Evolutionary conservation across 2,113 vertebrate genomes (phyloP), one percentile per base, ranked within the genome.

Genomic region (Sisor rabdophorus): DNA sequence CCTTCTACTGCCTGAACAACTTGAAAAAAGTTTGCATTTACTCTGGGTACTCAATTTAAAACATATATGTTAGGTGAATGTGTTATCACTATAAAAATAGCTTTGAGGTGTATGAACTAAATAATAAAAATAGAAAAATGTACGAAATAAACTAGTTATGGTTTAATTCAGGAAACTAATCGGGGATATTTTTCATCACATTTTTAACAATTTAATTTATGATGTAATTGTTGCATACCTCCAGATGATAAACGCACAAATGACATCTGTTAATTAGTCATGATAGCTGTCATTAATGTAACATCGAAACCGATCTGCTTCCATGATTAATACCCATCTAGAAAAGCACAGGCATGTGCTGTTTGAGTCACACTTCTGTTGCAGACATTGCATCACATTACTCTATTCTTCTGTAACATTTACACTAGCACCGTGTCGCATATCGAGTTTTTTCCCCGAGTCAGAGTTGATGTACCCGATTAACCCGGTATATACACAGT

Each of bases 311-410:
- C 36, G 22, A 24, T 67, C 6, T 22, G 10, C 22, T 50, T 11
- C 4, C 9, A 50, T 68, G 17, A 44, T 28, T 54, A 36, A 36
- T 54, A 54, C 30, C 17, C 54, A 28, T 32, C 68, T 36, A 32
- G 50, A 20, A 36, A 54, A 54, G 28, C 11, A 54, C 48, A 54
- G 50, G 54, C 28, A 71, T 71, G 32, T 32, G 11, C 50, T 71
- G 11, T 32, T 54, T 71, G 68, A 54, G 68, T 55, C 68, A 71
- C 69, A 71, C 69, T 30, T 55, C 52, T 54, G 50, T 54, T 54
- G 68, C 69, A 55, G 69, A 55, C 20, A 40, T 71, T 55, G 69
- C 69, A 71, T 71, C 69, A 71, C 52, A 22, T 54, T 19, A 36
- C 69, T 55, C 6, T 71, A 20, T 55, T 71, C 47, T 71, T 71